These are phyloP conservation scores for Bimastos eiseni DNA, from an alignment of 2,888 invertebrate species.

Conservation along the genomic window DNA sequence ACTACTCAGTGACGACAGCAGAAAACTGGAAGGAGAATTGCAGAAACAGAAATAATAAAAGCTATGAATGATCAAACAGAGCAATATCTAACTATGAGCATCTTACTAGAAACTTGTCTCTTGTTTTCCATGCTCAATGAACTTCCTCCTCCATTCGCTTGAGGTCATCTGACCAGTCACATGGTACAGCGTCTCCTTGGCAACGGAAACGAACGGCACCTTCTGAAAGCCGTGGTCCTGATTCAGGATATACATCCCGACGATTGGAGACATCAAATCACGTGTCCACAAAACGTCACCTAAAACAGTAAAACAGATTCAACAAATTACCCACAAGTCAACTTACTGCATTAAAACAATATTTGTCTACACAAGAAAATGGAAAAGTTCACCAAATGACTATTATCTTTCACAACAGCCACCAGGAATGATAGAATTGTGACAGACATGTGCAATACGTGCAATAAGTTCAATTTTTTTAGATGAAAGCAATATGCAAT, in stretches of 20 bases:
- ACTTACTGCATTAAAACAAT: too few relatives aligned
- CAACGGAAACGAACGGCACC: slow-evolving; percentile 85
- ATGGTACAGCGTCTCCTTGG: slow-evolving; percentile 76
- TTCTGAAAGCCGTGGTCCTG: slow-evolving; percentile 70
- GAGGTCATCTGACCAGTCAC: slow-evolving; percentile 56
- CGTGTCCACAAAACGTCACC: slow-evolving; percentile 82
- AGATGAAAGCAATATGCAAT: neutral
- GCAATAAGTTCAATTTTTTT: neutral
- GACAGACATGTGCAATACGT: neutral
- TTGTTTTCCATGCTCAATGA: slow-evolving; percentile 54
- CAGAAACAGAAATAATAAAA: neutral
- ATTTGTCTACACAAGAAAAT: neutral
- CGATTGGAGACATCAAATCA: slow-evolving; percentile 84
- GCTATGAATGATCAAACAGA: too few relatives aligned
- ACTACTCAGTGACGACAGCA: too few relatives aligned
- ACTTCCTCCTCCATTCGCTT: slow-evolving; percentile 54
- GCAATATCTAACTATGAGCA: neutral
- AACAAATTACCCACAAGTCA: neutral
- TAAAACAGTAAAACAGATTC: slow-evolving; percentile 40
- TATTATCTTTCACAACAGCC: neutral
- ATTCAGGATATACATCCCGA: slow-evolving; percentile 76
- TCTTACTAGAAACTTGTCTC: slow-evolving; percentile 54
- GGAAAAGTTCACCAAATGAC: neutral
- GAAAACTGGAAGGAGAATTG: too few relatives aligned
- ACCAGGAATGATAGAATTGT: neutral